Evolutionary conservation across 2,113 vertebrate species (phyloP).

Genomic region (Aphyosemion australe): DNA sequence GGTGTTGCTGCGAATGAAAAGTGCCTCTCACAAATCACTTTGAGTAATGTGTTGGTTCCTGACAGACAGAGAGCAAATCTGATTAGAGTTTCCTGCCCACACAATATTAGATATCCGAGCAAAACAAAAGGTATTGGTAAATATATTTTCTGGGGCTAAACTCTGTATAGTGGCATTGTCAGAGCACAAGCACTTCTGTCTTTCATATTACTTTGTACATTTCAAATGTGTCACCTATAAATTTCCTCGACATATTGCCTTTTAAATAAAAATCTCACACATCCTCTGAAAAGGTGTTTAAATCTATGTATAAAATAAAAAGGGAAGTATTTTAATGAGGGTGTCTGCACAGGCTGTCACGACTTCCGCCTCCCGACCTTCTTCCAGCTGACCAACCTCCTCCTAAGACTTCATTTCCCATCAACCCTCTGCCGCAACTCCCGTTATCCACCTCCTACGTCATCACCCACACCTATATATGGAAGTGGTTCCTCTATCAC

Average conservation of each 20-base stretch:
- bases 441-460: too few relatives aligned
- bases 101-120: conserved; percentile 23
- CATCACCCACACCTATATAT: too few relatives aligned
- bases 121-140: conserved; percentile 37
- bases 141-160: conserved; percentile 32
- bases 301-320: too few relatives aligned
- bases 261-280: not conserved
- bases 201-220: conserved; percentile 1
- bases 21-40: conserved; percentile 28
- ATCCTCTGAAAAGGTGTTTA: not conserved
- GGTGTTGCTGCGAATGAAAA: conserved; percentile 16
- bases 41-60: conserved; percentile 40
- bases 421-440: too few relatives aligned
- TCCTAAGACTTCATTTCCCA: too few relatives aligned
- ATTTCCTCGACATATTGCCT: not conserved
- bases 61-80: conserved; percentile 45
- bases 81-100: conserved; percentile 32
- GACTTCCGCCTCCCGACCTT: too few relatives aligned
- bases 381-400: too few relatives aligned
- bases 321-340: conserved; percentile 10
- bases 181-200: conserved; percentile 13
- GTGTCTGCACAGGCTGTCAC: conserved; percentile 4
- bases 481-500: too few relatives aligned
- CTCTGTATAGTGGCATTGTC: conserved; percentile 12
- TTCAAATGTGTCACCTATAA: not conserved